phyloP scores from a whole-genome alignment of 1,140 invertebrate species.

The Triops cancriformis region DNA sequence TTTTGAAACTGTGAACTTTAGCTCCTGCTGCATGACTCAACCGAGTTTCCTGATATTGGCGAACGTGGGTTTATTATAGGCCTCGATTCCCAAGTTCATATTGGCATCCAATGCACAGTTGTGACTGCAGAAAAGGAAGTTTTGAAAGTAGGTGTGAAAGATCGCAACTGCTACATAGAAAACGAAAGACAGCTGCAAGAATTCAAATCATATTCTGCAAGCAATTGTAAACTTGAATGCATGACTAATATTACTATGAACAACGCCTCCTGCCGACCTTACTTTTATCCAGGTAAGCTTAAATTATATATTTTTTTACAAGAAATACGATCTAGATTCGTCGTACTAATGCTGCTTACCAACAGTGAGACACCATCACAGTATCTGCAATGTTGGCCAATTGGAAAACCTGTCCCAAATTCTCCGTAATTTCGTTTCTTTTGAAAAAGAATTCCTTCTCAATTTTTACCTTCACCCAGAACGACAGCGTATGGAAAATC shows the following conservation, averaged over 20 bases:
- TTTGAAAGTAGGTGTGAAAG: not conserved
- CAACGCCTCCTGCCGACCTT: not conserved
- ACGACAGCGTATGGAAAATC: not conserved
- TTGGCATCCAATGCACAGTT: not conserved
- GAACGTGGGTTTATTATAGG: not conserved
- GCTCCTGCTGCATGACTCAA: not conserved
- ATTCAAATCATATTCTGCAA: not conserved
- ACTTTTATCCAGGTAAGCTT: not conserved
- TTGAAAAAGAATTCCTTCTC: not conserved
- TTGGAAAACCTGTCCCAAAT: not conserved
- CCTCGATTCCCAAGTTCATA: conserved; percentile 5
- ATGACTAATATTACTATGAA: not conserved
- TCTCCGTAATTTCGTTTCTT: not conserved
- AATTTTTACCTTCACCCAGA: not conserved
- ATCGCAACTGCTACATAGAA: not conserved
- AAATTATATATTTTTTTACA: not conserved
- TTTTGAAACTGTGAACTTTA: not conserved
- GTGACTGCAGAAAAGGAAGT: not conserved
- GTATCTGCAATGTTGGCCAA: not conserved
- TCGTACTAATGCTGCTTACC: not conserved
- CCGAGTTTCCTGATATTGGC: not conserved
- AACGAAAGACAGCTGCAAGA: not conserved
- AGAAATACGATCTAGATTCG: not conserved
- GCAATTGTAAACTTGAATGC: not conserved
- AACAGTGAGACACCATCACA: not conserved